Percentiles rank a stretch among this genome's conserved stretches.
Conservation (phyloP, 2,797 vertebrate species). For the Microcaecilia unicolor region DNA sequence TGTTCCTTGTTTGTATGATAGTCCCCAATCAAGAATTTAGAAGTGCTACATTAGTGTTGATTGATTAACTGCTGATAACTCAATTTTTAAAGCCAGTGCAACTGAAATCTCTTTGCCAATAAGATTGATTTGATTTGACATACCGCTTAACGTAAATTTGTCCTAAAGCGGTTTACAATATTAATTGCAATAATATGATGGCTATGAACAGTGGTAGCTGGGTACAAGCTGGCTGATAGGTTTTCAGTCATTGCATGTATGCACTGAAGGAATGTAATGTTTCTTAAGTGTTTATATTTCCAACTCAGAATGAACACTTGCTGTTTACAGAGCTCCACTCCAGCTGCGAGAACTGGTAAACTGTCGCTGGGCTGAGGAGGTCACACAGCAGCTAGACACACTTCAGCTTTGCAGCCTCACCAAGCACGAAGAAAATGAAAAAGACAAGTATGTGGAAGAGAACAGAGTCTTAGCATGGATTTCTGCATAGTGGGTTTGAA, state of each 20-base stretch:
- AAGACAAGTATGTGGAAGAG: conserved; percentile 83
- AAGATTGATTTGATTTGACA: too few species aligned
- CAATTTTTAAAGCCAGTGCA: not conserved
- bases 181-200: too few species aligned
- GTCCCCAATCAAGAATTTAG: too few species aligned
- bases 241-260: not conserved
- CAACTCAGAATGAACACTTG: too few species aligned
- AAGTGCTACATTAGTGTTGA: too few species aligned
- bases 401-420: conserved; percentile 92
- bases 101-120: not conserved
- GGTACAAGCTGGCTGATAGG: too few species aligned
- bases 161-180: too few species aligned
- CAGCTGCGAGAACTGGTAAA: conserved; percentile 93
- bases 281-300: not conserved
- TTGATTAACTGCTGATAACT: too few species aligned
- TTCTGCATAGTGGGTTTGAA: too few species aligned
- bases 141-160: too few species aligned
- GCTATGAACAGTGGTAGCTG: not conserved
- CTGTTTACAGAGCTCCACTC: conserved; percentile 72
- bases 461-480: too few species aligned
- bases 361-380: conserved; percentile 97
- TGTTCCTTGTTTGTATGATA: too few species aligned
- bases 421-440: conserved; percentile 95
- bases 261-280: not conserved
- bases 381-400: conserved; percentile 94